phyloP scores from a whole-genome alignment of 2,113 vertebrate species.

The Platichthys stellatus region DNA sequence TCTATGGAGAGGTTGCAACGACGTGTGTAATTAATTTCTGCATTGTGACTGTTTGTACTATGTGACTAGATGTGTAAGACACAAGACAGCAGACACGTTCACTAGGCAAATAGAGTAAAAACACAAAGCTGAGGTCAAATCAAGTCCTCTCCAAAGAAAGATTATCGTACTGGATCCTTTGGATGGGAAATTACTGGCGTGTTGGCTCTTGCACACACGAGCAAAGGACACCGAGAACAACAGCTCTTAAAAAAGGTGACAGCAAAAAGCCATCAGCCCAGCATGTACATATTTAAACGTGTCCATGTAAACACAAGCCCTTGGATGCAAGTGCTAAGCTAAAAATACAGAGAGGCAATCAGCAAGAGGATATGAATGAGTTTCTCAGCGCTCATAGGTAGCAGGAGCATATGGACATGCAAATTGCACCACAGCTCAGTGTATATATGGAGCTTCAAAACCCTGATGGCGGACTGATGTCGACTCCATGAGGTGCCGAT shows the following conservation, averaged over 20 bases:
- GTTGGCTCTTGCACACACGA: no score
- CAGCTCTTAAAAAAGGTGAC: not conserved
- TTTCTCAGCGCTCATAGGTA: slow-evolving; percentile 34
- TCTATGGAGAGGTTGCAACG: not conserved
- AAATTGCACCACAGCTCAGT: slow-evolving; percentile 27
- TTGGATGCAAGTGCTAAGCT: not conserved
- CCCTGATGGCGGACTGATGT: not conserved
- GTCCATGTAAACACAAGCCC: not conserved
- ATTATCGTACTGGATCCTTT: no score
- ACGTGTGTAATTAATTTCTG: not conserved
- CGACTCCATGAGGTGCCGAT: not conserved
- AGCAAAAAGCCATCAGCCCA: not conserved
- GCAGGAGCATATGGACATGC: slow-evolving; percentile 33
- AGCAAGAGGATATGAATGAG: slow-evolving; percentile 25
- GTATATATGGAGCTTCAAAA: slow-evolving; percentile 11
- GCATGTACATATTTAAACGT: not conserved
- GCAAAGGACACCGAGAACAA: not conserved
- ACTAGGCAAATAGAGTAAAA: not conserved
- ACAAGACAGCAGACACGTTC: not conserved
- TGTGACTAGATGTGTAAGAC: not conserved
- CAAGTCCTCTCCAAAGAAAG: no score
- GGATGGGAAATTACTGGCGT: no score
- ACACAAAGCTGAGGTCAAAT: not conserved
- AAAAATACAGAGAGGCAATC: slow-evolving; percentile 8
- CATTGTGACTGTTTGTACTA: not conserved